Evolutionary conservation across 2,888 invertebrate genomes (phyloP), one percentile per base, ranked within the genome.

Genomic region (Chloroclystis v-ata): DNA sequence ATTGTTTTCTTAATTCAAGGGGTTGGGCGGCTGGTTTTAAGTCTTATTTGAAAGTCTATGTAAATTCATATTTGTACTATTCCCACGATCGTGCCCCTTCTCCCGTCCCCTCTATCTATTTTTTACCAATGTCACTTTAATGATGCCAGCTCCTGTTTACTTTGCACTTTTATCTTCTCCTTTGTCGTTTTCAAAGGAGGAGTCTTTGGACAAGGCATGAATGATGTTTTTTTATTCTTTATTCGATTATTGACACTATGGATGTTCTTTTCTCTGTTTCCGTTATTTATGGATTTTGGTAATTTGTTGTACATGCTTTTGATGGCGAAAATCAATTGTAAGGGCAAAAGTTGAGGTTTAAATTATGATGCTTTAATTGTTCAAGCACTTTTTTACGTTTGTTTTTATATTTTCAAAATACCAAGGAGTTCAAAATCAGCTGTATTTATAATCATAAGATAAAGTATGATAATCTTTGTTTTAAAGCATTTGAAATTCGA

Each of bases 71-170:
- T 30, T 13, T 32, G 12, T 35, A 28, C 41, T 16, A 48, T 61
- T 61, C 61, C 60, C 61, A 61, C 61, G 61, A 54, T 41, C 26
- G 42, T 26, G 40, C 16, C 40, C 42, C 44, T 64, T 59, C 56
- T 58, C 52, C 47, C 57, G 60, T 65, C 70, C 72, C 72, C 66
- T 65, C 44, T 32, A 16, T 32, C 35, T 33, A 30, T 53, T 53
- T 58, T 76, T 79, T 78, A 76, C 74, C 70, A 72, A 60, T 78
- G 73, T 82, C 79, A 69, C 61, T 82, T 78, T 84, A 82, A 85
- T 81, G 82, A 83, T 67, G 63, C 46, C 50, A 53, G 67, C 67
- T 70, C 68, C 69, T 84, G 81, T 85, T 86, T 85, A 84, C 79
- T 65, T 76, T 78, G 71, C 69, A 66, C 73, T 69, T 74, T 81